Evolutionary conservation across 37 sponge, comb jelly and placozoan species (phyloP).

Genomic region (Cliona cf. orientalis): DNA sequence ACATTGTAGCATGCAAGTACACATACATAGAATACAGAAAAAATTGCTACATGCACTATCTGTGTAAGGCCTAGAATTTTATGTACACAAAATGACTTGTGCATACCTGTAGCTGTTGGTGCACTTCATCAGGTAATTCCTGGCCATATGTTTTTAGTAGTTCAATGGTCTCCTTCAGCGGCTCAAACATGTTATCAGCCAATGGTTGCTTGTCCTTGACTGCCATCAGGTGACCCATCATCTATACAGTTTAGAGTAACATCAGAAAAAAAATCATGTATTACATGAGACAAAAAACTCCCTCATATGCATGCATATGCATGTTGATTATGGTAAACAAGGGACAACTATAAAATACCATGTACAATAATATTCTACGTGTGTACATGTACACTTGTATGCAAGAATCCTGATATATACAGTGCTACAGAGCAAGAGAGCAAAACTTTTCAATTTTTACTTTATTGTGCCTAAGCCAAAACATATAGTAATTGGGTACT

Average conservation of each 20-base stretch:
- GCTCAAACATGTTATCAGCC: conserved; percentile 95
- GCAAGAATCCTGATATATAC: too few species aligned
- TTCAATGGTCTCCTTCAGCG: conserved; percentile 95
- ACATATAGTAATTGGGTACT: too few species aligned
- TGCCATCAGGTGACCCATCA: conserved; percentile 89
- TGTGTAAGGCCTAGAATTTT: too few species aligned
- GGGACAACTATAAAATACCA: too few species aligned
- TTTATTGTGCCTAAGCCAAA: too few species aligned
- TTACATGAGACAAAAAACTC: background rate
- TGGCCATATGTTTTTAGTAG: conserved; percentile 97
- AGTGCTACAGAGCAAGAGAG: too few species aligned
- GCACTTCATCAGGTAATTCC: conserved; percentile 95
- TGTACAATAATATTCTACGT: too few species aligned
- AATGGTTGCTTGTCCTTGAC: conserved; percentile 83
- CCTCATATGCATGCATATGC: background rate
- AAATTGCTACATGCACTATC: too few species aligned
- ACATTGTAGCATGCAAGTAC: too few species aligned
- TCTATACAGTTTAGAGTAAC: conserved; percentile 3
- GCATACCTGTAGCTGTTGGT: conserved; percentile 82
- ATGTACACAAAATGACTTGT: too few species aligned
- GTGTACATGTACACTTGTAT: background rate
- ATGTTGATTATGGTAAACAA: background rate
- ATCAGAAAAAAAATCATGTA: background rate
- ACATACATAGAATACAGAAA: too few species aligned
- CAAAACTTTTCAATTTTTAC: too few species aligned